Conservation (phyloP, 2,888 invertebrate species). For the Himalopsyche anomala region DNA sequence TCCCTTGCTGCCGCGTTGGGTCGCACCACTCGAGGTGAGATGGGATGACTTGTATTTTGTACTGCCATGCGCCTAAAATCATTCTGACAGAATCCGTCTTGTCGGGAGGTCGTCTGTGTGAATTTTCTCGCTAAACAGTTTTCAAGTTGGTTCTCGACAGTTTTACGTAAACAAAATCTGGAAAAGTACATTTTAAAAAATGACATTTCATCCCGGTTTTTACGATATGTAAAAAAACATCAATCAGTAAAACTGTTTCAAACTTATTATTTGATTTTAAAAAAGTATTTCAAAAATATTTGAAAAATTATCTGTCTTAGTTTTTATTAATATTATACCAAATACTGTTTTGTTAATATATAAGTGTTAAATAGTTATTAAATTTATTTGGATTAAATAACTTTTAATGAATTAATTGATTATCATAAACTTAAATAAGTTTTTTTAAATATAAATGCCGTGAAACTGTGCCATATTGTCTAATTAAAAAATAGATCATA, state of each 20-base stretch:
- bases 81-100: neutral
- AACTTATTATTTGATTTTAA: no score
- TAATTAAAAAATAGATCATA: neutral
- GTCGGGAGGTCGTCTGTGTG: conserved; percentile 1
- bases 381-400: neutral
- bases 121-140: conserved; percentile 18
- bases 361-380: conserved; percentile 9
- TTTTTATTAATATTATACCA: no score
- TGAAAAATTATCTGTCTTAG: no score
- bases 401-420: no score
- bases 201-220: neutral
- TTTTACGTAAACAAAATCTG: neutral
- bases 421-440: neutral
- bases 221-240: neutral
- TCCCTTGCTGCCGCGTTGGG: neutral
- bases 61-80: conserved; percentile 32
- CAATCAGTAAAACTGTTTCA: neutral
- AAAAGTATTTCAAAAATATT: no score
- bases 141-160: neutral
- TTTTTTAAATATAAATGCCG: neutral
- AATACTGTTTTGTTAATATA: neutral
- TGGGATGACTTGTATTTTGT: conserved; percentile 13
- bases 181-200: neutral
- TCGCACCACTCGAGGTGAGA: neutral
- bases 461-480: conserved; percentile 5